Evolutionary conservation across 2,888 invertebrate genomes (phyloP).

Genomic region (Cosmorhoe ocellata): DNA sequence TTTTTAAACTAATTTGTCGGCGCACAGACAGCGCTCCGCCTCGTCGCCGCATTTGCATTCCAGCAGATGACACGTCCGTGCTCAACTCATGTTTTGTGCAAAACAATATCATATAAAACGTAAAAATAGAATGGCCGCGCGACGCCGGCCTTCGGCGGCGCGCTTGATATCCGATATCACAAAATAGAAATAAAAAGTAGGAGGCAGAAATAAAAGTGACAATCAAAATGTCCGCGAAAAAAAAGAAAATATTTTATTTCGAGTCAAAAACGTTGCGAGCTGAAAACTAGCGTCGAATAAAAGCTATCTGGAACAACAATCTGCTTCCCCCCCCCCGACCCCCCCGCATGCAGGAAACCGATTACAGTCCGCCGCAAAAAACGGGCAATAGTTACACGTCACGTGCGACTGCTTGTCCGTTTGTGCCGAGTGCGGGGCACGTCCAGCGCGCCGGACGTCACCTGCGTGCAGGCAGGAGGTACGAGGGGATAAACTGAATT

Average conservation of each 20-base stretch:
- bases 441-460: too few relatives aligned
- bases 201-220: constrained; percentile 7
- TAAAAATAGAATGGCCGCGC: neutral
- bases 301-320: constrained; percentile 15
- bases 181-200: constrained; percentile 5
- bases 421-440: constrained; percentile 1
- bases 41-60: too few relatives aligned
- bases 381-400: constrained; percentile 7
- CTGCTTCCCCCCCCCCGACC: neutral
- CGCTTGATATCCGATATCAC: neutral
- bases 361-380: constrained; percentile 5
- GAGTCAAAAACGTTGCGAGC: constrained; percentile 7
- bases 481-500: neutral
- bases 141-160: neutral
- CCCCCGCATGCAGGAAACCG: too few relatives aligned
- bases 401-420: constrained; percentile 4
- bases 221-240: constrained; percentile 10
- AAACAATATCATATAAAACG: too few relatives aligned
- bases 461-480: neutral
- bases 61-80: too few relatives aligned
- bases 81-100: too few relatives aligned
- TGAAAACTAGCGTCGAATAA: constrained; percentile 14
- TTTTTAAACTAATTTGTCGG: constrained; percentile 1
- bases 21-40: too few relatives aligned
- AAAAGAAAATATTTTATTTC: constrained; percentile 13